Evolutionary conservation across 2,797 vertebrate species (phyloP).

Genomic region (Pseudochirops corinnae): DNA sequence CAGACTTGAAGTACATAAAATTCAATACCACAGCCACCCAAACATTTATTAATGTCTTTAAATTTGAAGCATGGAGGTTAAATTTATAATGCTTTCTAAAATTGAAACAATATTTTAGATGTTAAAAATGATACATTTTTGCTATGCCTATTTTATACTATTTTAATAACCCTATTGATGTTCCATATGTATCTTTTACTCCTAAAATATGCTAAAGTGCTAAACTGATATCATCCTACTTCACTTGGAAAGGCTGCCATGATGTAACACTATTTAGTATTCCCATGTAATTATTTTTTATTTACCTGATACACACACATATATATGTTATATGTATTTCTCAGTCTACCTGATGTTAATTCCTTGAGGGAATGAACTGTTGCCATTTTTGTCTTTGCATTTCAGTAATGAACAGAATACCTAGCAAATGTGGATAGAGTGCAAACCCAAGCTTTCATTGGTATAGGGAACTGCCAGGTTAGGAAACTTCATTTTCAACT

Average conservation of each 20-base stretch:
- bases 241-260: background rate
- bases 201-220: background rate
- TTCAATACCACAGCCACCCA: background rate
- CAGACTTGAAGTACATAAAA: background rate
- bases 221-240: background rate
- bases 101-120: background rate
- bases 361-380: background rate
- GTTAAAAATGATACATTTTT: background rate
- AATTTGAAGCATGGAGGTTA: background rate
- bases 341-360: background rate
- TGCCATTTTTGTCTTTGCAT: background rate
- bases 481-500: background rate
- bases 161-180: background rate
- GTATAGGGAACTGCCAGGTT: background rate
- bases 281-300: background rate
- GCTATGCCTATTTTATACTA: background rate
- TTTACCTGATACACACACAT: background rate
- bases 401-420: background rate
- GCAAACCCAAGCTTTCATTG: background rate
- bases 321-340: background rate
- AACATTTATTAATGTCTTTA: background rate
- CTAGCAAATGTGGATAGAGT: background rate
- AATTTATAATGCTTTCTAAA: background rate
- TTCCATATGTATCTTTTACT: background rate
- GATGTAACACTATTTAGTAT: background rate